A percentile compares a stretch with the other conserved stretches of the same genome.
phyloP scores from a whole-genome alignment of 35 echinoderm and acorn worm species.

The Holothuria glaberrima region DNA sequence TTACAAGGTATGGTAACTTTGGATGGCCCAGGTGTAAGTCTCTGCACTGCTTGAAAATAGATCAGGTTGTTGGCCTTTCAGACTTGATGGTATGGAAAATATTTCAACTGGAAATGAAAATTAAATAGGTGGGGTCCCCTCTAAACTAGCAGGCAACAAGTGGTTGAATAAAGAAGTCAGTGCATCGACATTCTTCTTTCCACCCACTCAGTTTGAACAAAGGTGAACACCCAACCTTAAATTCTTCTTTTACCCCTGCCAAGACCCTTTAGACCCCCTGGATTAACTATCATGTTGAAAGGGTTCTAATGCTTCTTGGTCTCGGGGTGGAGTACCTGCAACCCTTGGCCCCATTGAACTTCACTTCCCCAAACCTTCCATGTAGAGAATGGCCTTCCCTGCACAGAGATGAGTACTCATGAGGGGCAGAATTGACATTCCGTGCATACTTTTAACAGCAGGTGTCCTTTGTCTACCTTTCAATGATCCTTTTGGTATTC shows the following conservation, averaged over 20 bases:
- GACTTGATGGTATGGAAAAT: too few species aligned
- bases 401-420: not conserved
- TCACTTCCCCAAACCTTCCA: not conserved
- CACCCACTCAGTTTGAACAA: slow-evolving; percentile 14
- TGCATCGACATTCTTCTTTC: not conserved
- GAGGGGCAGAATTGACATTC: slow-evolving; percentile 13
- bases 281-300: too few species aligned
- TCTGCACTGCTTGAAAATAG: too few species aligned
- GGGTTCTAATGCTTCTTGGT: not conserved
- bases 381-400: not conserved
- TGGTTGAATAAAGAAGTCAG: slow-evolving; percentile 26
- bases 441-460: slow-evolving; percentile 26
- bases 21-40: too few species aligned
- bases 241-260: too few species aligned
- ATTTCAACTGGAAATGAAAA: too few species aligned
- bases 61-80: too few species aligned
- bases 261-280: too few species aligned
- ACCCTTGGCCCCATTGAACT: not conserved
- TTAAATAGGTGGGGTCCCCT: slow-evolving; percentile 25
- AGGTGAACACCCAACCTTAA: not conserved
- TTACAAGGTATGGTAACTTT: too few species aligned
- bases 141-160: slow-evolving; percentile 11
- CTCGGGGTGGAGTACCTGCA: not conserved
- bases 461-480: slow-evolving; percentile 4
- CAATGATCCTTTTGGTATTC: not conserved